Evolutionary conservation across 1,140 invertebrate species (phyloP), one percentile per base, ranked within the genome.

Genomic region (Lordiphosa collinella): DNA sequence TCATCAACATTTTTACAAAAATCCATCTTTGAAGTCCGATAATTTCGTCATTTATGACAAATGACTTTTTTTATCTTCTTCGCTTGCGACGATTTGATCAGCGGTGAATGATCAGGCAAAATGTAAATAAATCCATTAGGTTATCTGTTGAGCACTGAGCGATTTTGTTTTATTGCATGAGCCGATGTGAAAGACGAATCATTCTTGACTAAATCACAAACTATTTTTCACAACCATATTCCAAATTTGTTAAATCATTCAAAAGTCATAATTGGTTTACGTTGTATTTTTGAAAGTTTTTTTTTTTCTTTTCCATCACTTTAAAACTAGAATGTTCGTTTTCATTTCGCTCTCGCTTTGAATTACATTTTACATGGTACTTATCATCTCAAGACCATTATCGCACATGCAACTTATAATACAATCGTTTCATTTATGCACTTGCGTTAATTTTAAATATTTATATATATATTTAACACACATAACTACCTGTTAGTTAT

Each of bases 221-320:
- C n/a, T n/a, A n/a, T n/a, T n/a, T n/a, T n/a, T n/a, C n/a, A n/a
- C n/a, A n/a, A n/a, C n/a, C n/a, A n/a, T n/a, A n/a, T n/a, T n/a
- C n/a, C n/a, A n/a, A n/a, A n/a, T n/a, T 18, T 18, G 2, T 3
- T 2, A 29, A 29, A 7, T 18, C n/a, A 48, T 36, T 14, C n/a
- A 38, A 34, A 31, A 40, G 32, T 18, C 32, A 36, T 18, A 4
- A 3, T n/a, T 10, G 8, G 11, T 41, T 53, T 68, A 65, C 25
- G 37, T 76, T 76, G 43, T 70, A 66, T 63, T 66, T 62, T 65
- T 84, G 66, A 49, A 78, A 73, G 61, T 84, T 84, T 84, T 73
- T 84, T 84, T 63, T 57, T 84, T 84, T 84, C 56, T 84, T 84
- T 78, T 79, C 78, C 78, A 78, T 84, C 73, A 73, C 84, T 72